These are phyloP conservation scores for Myzus persicae DNA, from an alignment of 1,140 invertebrate genomes.

Conservation along the genomic window DNA sequence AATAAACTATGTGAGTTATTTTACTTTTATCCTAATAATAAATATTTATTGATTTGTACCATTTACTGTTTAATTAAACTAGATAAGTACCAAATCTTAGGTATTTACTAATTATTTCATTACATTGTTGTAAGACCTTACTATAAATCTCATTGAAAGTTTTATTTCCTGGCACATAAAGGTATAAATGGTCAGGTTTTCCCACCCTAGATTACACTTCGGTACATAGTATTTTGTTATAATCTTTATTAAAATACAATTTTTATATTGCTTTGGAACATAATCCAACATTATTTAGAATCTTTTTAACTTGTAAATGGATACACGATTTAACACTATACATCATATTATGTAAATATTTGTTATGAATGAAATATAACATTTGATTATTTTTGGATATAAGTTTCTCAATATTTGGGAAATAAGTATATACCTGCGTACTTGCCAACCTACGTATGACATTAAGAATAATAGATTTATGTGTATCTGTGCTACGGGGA, in stretches of 20 bases:
- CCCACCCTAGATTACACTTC: not conserved
- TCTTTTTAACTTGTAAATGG: not conserved
- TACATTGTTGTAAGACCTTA: not conserved
- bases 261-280: not conserved
- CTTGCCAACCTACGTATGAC: not conserved
- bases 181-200: not conserved
- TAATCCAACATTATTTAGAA: not conserved
- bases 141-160: not conserved
- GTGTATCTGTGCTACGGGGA: not conserved
- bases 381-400: not conserved
- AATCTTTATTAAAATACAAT: not conserved
- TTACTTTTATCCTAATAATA: not conserved
- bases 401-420: not conserved
- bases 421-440: not conserved
- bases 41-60: not conserved
- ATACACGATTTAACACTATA: no score
- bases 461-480: not conserved
- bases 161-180: not conserved
- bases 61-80: not conserved
- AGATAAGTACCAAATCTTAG: not conserved
- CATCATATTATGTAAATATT: no score
- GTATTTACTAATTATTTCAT: not conserved
- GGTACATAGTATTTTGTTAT: not conserved
- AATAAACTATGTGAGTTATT: not conserved
- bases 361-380: not conserved